Conservation (phyloP, 2,797 vertebrate genomes). For the Tarsius wallacei region DNA sequence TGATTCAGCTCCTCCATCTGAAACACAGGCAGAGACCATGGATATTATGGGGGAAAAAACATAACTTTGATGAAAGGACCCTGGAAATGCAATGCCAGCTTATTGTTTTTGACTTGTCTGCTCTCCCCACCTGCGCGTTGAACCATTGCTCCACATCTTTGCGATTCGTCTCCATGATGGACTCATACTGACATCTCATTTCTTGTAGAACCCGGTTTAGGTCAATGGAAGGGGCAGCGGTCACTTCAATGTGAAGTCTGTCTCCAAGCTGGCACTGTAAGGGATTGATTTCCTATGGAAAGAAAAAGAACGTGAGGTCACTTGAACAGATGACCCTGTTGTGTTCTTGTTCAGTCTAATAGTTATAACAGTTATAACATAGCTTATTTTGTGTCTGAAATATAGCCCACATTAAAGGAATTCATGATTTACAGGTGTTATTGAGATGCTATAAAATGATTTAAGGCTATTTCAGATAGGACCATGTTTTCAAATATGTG, state of each 20-base stretch:
- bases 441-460: neutral
- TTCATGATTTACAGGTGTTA: neutral
- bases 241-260: slow-evolving; percentile 84
- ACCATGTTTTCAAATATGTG: neutral
- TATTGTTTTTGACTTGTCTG: neutral
- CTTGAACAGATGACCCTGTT: neutral
- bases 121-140: slow-evolving; percentile 77
- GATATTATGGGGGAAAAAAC: neutral
- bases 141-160: slow-evolving; percentile 86
- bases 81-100: neutral
- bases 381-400: neutral
- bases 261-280: slow-evolving; percentile 85
- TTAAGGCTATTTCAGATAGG: neutral
- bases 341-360: neutral
- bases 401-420: neutral
- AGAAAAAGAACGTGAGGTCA: neutral
- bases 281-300: slow-evolving; percentile 74
- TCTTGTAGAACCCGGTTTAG: slow-evolving; percentile 81
- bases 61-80: neutral
- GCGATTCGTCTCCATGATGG: slow-evolving; percentile 84
- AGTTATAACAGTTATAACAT: neutral
- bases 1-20: slow-evolving; percentile 80
- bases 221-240: slow-evolving; percentile 77
- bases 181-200: slow-evolving; percentile 85
- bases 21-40: slow-evolving; percentile 56